A percentile compares a stretch with the other conserved stretches of the same genome.
These are phyloP conservation scores for Aphelocoma californica DNA, from an alignment of 2,797 vertebrate genomes.

Conservation along the genomic window DNA sequence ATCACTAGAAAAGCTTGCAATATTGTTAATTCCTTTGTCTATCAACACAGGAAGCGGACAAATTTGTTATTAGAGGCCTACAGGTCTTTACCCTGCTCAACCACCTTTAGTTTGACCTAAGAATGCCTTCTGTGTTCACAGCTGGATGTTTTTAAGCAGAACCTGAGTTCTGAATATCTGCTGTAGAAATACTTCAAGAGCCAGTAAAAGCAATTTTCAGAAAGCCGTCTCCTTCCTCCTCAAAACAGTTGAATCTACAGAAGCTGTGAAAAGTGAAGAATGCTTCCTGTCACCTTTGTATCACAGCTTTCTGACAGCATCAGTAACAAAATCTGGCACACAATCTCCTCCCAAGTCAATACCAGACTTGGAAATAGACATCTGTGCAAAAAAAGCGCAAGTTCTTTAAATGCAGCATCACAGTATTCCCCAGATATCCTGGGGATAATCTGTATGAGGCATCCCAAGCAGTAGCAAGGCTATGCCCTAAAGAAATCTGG, in stretches of 20 bases:
- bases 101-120: background rate
- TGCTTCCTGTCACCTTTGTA: background rate
- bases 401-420: background rate
- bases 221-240: background rate
- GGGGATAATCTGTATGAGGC: background rate
- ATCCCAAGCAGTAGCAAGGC: background rate
- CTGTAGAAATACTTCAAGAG: background rate
- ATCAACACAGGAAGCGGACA: background rate
- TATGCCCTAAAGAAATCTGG: background rate
- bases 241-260: background rate
- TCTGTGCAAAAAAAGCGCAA: background rate
- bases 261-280: background rate
- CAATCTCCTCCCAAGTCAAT: background rate
- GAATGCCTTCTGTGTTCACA: background rate
- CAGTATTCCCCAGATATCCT: background rate
- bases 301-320: background rate
- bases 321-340: background rate
- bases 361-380: background rate
- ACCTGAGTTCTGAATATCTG: background rate
- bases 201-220: background rate
- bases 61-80: background rate
- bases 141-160: background rate
- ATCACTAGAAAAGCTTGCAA: background rate
- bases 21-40: background rate
- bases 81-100: background rate